phyloP scores from a whole-genome alignment of 2,113 vertebrate species.

The Cyprinus carpio region DNA sequence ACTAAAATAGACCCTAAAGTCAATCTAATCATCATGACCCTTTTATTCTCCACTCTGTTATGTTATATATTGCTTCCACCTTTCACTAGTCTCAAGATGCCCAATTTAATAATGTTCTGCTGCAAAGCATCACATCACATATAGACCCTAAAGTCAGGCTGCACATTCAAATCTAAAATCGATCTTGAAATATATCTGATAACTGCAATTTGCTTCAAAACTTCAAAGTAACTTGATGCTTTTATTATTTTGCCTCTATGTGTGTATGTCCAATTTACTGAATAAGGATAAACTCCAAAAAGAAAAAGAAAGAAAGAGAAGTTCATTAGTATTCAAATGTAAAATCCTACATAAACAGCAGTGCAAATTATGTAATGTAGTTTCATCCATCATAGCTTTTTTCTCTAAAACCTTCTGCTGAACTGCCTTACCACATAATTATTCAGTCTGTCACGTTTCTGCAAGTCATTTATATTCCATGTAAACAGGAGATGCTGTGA shows the following conservation, averaged over 20 bases:
- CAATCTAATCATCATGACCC: neutral
- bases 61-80: slow-evolving; percentile 6
- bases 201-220: neutral
- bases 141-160: neutral
- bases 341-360: neutral
- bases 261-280: neutral
- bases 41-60: neutral
- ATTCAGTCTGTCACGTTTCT: slow-evolving; percentile 1
- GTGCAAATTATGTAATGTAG: neutral
- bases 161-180: neutral
- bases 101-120: slow-evolving; percentile 11
- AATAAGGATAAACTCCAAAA: neutral
- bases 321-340: neutral
- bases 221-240: neutral
- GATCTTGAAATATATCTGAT: neutral
- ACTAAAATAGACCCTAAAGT: too few relatives aligned
- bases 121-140: neutral
- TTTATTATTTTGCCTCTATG: neutral
- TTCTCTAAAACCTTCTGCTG: neutral
- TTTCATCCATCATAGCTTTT: neutral
- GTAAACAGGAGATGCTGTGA: neutral
- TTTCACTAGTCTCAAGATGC: slow-evolving; percentile 6
- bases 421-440: neutral
- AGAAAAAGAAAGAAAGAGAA: neutral
- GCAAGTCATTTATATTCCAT: slow-evolving; percentile 3